phyloP scores from a whole-genome alignment of 2,888 invertebrate species.

The Minunthozetes semirufus region DNA sequence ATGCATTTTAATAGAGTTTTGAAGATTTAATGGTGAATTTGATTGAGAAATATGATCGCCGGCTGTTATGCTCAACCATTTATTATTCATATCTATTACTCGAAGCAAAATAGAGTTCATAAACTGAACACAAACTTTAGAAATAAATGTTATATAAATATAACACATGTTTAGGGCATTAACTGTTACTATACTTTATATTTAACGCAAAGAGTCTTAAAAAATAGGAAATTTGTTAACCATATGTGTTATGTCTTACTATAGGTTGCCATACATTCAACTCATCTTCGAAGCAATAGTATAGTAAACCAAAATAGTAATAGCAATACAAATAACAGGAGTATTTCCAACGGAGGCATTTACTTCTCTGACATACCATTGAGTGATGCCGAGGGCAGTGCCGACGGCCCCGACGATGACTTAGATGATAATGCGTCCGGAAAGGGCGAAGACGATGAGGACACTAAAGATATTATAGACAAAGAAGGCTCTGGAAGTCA shows the following conservation, averaged over 20 bases:
- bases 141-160: neutral
- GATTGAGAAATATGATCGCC: neutral
- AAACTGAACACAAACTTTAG: neutral
- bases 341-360: neutral
- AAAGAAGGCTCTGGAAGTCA: conserved; percentile 14
- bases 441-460: conserved; percentile 21
- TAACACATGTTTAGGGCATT: conserved; percentile 11
- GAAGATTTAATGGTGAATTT: neutral
- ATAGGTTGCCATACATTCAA: neutral
- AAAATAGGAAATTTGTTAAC: conserved; percentile 6
- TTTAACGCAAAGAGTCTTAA: neutral
- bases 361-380: conserved; percentile 23
- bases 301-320: neutral
- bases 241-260: conserved; percentile 12
- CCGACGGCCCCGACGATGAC: conserved; percentile 6
- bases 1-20: neutral
- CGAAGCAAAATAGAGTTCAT: neutral
- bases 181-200: neutral
- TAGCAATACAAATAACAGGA: neutral
- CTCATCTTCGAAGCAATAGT: neutral
- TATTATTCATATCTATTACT: neutral
- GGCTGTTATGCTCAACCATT: neutral
- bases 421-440: conserved; percentile 12
- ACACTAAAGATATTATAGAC: conserved; percentile 2
- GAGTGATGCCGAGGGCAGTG: conserved; percentile 14